These are phyloP conservation scores for Chrysolina americana DNA, from an alignment of 2,888 invertebrate genomes.

Conservation along the genomic window DNA sequence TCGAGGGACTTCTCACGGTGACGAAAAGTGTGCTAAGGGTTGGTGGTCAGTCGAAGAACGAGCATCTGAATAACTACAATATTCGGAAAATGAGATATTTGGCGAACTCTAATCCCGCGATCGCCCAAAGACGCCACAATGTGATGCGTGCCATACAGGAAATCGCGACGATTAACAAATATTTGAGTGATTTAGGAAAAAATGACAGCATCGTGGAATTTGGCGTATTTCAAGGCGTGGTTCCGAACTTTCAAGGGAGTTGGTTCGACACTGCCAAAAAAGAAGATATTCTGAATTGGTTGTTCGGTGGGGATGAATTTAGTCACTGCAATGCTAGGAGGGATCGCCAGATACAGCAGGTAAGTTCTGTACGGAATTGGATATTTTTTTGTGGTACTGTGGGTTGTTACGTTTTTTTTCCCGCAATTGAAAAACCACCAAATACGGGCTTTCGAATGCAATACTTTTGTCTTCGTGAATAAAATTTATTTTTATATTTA, in stretches of 20 bases:
- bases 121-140: constrained; percentile 37
- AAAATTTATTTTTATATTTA: too few species aligned
- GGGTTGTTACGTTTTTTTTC: too few species aligned
- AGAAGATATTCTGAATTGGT: constrained; percentile 55
- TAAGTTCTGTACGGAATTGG: too few species aligned
- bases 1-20: constrained; percentile 74
- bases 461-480: too few species aligned
- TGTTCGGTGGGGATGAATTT: constrained; percentile 40
- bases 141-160: constrained; percentile 37
- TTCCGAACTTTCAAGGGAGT: constrained; percentile 59
- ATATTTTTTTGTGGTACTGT: too few species aligned
- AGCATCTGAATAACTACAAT: constrained; percentile 70
- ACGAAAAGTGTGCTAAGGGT: constrained; percentile 17
- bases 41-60: constrained; percentile 75
- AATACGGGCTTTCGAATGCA: too few species aligned
- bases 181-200: constrained; percentile 58
- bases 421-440: too few species aligned
- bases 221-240: constrained; percentile 54
- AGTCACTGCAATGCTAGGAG: background rate
- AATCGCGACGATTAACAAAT: constrained; percentile 41
- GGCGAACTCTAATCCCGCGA: constrained; percentile 26
- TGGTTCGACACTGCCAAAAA: constrained; percentile 63
- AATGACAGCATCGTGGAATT: constrained; percentile 63
- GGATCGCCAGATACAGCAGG: background rate
- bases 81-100: constrained; percentile 29